phyloP scores from a whole-genome alignment of 1,140 invertebrate genomes.

The Drosophila paulistorum region DNA sequence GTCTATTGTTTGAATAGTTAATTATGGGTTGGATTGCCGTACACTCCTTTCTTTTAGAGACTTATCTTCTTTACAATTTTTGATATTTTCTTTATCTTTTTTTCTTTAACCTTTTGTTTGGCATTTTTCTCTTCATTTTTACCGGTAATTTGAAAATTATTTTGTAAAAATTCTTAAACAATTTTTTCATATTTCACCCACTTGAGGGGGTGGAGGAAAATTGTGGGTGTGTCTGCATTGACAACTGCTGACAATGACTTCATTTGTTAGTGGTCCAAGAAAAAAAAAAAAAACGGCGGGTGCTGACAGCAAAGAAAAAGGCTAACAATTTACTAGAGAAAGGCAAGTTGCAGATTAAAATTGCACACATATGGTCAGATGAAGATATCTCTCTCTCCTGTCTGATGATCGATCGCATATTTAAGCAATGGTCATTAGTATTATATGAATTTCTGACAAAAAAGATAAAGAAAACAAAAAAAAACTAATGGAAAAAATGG shows the following conservation, averaged over 20 bases:
- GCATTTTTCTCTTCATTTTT: constrained; percentile 65
- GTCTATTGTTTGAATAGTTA: constrained; percentile 80
- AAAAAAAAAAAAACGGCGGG: constrained; percentile 20
- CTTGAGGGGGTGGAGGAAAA: not conserved
- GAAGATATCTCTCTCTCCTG: not conserved
- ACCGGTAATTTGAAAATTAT: constrained; percentile 76
- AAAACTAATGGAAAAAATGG: not conserved
- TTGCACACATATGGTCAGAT: constrained; percentile 62
- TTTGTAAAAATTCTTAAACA: constrained; percentile 45
- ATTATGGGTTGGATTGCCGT: constrained; percentile 77
- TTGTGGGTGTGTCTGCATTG: constrained; percentile 65
- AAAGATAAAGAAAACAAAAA: constrained; percentile 22
- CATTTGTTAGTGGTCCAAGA: constrained; percentile 52
- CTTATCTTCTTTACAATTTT: constrained; percentile 32
- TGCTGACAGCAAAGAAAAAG: constrained; percentile 41
- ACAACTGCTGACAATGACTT: constrained; percentile 79
- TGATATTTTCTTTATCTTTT: constrained; percentile 58
- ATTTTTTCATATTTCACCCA: constrained; percentile 50
- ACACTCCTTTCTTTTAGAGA: constrained; percentile 75
- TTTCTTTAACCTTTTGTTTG: constrained; percentile 21
- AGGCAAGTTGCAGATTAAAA: constrained; percentile 64
- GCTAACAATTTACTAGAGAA: constrained; percentile 18
- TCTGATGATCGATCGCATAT: constrained; percentile 59
- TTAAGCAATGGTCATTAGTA: constrained; percentile 16
- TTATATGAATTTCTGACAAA: constrained; percentile 40